These are phyloP conservation scores for Nettapus auritus DNA, from an alignment of 2,113 vertebrate species.

Conservation along the genomic window DNA sequence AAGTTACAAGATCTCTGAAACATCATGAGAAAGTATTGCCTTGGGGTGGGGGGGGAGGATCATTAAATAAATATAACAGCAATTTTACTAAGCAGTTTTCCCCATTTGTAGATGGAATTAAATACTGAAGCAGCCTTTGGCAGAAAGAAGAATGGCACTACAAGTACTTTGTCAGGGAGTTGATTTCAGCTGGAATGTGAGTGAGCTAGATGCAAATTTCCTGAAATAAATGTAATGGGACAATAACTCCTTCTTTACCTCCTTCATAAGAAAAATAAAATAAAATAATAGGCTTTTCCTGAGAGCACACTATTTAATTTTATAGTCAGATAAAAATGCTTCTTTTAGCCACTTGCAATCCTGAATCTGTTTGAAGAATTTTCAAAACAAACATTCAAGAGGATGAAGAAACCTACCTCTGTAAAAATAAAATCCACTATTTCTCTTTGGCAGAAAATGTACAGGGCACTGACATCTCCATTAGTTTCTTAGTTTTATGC, in stretches of 20 bases:
- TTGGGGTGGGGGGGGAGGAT: neutral
- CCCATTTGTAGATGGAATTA: neutral
- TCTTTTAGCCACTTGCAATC: slow-evolving; percentile 3
- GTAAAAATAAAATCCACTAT: slow-evolving; percentile 7
- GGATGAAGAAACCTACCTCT: neutral
- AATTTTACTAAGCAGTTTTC: neutral
- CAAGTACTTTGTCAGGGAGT: neutral
- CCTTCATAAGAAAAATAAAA: neutral
- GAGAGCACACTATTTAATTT: neutral
- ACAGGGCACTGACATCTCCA: neutral
- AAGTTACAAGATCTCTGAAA: neutral
- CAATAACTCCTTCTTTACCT: neutral
- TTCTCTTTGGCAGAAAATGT: slow-evolving; percentile 19
- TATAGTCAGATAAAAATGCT: neutral
- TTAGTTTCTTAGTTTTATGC: neutral
- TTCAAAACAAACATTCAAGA: slow-evolving; percentile 21
- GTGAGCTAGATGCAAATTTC: neutral
- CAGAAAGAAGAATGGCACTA: neutral
- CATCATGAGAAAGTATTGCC: neutral
- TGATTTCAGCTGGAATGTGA: neutral
- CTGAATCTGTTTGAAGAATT: slow-evolving; percentile 10
- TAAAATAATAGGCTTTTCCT: slow-evolving; percentile 34
- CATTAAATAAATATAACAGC: neutral
- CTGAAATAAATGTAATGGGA: neutral
- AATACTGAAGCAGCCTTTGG: slow-evolving; percentile 16